Evolutionary conservation across 2,113 vertebrate species (phyloP).

Genomic region (Cephalopholis sonnerati): DNA sequence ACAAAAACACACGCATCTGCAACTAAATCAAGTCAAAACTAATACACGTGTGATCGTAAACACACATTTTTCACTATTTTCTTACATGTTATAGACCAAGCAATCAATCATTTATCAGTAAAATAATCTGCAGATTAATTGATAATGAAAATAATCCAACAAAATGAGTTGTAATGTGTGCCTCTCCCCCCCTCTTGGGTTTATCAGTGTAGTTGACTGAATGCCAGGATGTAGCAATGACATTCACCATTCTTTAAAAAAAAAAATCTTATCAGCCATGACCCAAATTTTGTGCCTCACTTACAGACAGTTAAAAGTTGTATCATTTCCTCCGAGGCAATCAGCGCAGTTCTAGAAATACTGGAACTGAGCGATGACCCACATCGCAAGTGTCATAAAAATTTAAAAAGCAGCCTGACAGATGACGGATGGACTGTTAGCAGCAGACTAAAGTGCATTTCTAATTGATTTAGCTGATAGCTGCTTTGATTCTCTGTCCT

Average conservation of each 20-base stretch:
- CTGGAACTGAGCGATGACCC: conserved; percentile 11
- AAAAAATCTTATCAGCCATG: background rate
- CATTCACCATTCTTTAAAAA: background rate
- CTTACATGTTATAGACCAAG: background rate
- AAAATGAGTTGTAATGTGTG: background rate
- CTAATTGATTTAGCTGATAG: conserved; percentile 11
- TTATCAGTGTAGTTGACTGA: background rate
- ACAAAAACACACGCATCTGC: too few relatives aligned
- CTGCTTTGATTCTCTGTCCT: background rate
- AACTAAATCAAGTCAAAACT: too few relatives aligned
- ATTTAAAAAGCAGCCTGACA: conserved; percentile 19
- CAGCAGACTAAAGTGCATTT: conserved; percentile 18
- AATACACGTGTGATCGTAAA: too few relatives aligned
- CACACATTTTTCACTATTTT: background rate
- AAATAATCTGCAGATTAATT: background rate
- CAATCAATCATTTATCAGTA: background rate
- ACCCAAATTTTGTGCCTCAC: background rate
- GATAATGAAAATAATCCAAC: background rate
- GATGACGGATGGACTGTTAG: conserved; percentile 32
- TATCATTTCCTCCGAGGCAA: background rate
- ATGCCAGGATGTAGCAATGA: background rate
- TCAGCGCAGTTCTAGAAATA: conserved; percentile 6
- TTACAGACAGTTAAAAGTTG: background rate
- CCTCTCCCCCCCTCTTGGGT: background rate
- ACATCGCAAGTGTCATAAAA: conserved; percentile 39